Base-by-base conservation (phyloP, 1,140 invertebrate genomes). In the Hyposmocoma kahamanoa region DNA sequence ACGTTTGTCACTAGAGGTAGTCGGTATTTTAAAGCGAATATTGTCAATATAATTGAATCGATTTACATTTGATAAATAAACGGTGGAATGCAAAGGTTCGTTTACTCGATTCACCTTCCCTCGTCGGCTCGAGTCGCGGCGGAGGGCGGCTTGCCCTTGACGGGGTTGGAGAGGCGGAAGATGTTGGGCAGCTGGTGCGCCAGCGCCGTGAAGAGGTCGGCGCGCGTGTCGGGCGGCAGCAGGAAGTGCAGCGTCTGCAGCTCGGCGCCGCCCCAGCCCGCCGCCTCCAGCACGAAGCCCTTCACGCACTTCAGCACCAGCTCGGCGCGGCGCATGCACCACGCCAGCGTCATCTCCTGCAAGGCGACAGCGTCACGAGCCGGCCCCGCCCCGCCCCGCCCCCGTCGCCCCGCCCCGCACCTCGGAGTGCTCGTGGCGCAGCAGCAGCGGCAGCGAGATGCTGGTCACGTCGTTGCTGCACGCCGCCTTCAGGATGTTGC, bases 241-340 rank as follows among this genome's bases (percentile, higher is more conserved):
- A 84, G 65, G 44, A 86, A 74, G 68, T 87, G 84, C 30, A 88
- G 88, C 80, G 95, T 97, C 71, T 94, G 93, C 20, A 97, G 90
- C 74, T 97, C 95, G 10, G 96, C 94, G 15, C 95, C 96, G 51
- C 96, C 95, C 92, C 92, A 95, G 1, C 94, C 95, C 4, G 95
- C 93, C 90, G 97, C 97, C 88, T 99, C 98, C 77, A 99, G 98
- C 95, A 99, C 97, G 79, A 99, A 99, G 0, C 98, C 98, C 89
- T 99, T 99, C 15, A 98, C 94, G 88, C 98, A 99, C 86, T 99
- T 99, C 67, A 98, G 97, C 49, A 99, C 93, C 50, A 99, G 86
- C 85, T 99, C 98, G 0, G 97, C 97, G 62, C 98, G 85, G 72
- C 96, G 95, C 59, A 96, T 90, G 81, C 97, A 99, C 97, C 97